Conservation (phyloP, 2,797 vertebrate genomes). For the Falco biarmicus region DNA sequence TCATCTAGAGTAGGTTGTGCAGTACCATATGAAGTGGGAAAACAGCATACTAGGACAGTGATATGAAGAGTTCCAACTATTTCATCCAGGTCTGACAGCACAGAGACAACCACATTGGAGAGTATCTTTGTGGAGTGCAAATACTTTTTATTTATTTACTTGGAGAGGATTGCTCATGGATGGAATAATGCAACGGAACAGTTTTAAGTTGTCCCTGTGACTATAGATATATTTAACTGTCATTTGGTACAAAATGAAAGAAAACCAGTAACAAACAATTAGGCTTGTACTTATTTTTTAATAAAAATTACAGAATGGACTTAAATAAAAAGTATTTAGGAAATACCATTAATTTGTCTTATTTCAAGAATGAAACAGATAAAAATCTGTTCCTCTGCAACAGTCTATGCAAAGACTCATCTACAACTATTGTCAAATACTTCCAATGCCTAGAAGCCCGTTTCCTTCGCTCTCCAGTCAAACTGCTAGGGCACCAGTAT, state of each 20-base stretch:
- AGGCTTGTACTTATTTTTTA: accelerated
- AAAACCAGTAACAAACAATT: background rate
- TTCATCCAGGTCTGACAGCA: background rate
- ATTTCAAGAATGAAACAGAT: background rate
- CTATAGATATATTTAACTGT: background rate
- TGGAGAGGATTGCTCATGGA: background rate
- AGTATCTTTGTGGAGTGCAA: background rate
- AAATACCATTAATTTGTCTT: background rate
- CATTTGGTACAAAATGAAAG: background rate
- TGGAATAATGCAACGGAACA: background rate
- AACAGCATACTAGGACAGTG: accelerated
- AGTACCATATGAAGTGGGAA: background rate
- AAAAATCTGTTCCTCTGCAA: background rate
- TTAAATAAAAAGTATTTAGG: background rate
- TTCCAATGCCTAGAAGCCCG: background rate
- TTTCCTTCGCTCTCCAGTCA: background rate
- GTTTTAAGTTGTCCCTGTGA: background rate
- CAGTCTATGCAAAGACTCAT: background rate
- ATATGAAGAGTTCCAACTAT: background rate
- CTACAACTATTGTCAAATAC: background rate
- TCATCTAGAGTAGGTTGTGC: background rate
- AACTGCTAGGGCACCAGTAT: background rate
- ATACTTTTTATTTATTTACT: background rate
- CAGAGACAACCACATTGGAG: background rate
- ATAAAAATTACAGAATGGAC: background rate